Evolutionary conservation across 2,888 invertebrate species (phyloP).

Genomic region (Cheilosia scutellata): DNA sequence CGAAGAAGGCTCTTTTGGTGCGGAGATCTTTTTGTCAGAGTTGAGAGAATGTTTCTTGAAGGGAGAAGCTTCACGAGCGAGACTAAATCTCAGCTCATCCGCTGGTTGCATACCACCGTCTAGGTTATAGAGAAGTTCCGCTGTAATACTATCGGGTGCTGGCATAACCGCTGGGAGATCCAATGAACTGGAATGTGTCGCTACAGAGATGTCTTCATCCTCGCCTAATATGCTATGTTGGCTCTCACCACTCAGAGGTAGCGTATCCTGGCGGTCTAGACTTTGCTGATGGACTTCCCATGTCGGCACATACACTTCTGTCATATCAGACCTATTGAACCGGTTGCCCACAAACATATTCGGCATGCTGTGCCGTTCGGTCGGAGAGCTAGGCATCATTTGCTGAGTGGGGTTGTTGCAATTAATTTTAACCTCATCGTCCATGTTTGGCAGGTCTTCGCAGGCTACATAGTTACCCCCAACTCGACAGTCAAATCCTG

Average conservation of each 20-base stretch:
- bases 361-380: conserved; percentile 88
- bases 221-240: conserved; percentile 49
- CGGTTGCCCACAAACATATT: conserved; percentile 87
- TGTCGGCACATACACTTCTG: conserved; percentile 86
- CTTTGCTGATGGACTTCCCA: conserved; percentile 83
- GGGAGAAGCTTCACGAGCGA: conserved; percentile 80
- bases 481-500: conserved; percentile 85
- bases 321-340: conserved; percentile 85
- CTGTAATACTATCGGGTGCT: conserved; percentile 85
- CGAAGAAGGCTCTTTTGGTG: conserved; percentile 62
- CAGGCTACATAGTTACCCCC: conserved; percentile 87
- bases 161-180: conserved; percentile 85
- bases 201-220: conserved; percentile 79
- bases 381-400: conserved; percentile 78
- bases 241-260: conserved; percentile 15
- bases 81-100: conserved; percentile 79
- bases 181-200: conserved; percentile 86
- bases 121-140: conserved; percentile 85
- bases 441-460: conserved; percentile 88
- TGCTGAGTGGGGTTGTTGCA: conserved; percentile 75
- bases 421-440: conserved; percentile 86
- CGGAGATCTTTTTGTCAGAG: conserved; percentile 85
- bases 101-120: conserved; percentile 78
- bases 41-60: conserved; percentile 86
- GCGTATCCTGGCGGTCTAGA: conserved; percentile 77